Base-by-base conservation (phyloP, 2,888 invertebrate species). In the Cheilosia grossa region DNA sequence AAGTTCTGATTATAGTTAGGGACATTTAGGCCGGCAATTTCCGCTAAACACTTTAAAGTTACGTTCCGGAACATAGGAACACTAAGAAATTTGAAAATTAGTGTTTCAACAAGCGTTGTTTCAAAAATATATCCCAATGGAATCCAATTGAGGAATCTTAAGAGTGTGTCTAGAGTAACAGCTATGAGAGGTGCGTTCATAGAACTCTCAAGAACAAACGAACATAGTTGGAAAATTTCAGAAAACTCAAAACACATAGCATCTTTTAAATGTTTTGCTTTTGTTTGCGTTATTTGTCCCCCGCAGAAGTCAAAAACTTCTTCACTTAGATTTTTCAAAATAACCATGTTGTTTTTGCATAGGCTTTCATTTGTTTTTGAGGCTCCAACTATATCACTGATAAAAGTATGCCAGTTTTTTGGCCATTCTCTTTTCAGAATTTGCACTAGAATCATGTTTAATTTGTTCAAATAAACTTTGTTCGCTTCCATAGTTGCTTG, bases 41-140 rank as follows among this genome's bases (percentile, higher is more conserved):
- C 99, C 54, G 99, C 99, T 89, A 99, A 94, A 93, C 99, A 99
- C 93, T 99, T 98, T 88, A 99, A 93, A 72, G 99, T 99, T 37
- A 99, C 97, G 93, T 99, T 99, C 87, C 99, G 95, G 92, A 99
- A 99, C 94, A 98, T 95, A 40, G 99, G 99, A 78, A 99, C 98
- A 92, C 97, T 97, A 87, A 99, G 94, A 93, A 99, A 99, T 95
- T 98, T 99, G 91, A 96, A 97, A 90, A 98, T 97, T 72, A 99
- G 94, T 70, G 98, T 98, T 89, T 95, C 96, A 89, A 99, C 98
- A 73, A 99, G 93, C 91, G 98, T 97, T 88, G 99, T 99, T 94
- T 99, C 99, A 93, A 99, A 99, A 91, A 99, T 99, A 92, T 99
- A 99, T 13, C 99, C 99, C 86, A 99, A 94, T n/a, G 99, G 99